Base-by-base conservation (phyloP, 30 jellyfish, hydroid and myxozoan species). In the Chironex yamaguchii region DNA sequence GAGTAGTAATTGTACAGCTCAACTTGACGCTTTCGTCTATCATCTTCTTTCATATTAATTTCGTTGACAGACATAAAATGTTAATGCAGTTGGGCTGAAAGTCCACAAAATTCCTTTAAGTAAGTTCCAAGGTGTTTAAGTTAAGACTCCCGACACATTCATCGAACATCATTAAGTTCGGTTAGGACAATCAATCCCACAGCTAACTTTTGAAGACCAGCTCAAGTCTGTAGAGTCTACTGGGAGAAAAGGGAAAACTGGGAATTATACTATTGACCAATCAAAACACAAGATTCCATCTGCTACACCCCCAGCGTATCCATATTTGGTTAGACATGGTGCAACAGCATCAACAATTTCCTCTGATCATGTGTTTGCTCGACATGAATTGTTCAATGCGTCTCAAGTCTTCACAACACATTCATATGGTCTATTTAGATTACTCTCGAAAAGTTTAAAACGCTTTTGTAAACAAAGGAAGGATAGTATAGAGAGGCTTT, bases 1-100 rank as follows among this genome's bases (percentile, higher is more conserved):
- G 97, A 71, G 67, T 73, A 88, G 36, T 13, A 84, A 34, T 70
- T 31, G 51, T 62, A 79, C 23, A 79, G 34, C 48, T 88, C 96
- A 58, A 88, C 89, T 74, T 67, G 85, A 21, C 71, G 88, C 36
- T 20, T 58, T 22, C 26, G 67, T 54, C 63, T 63, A 36, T 88
- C 96, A 88, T 88, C 86, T 36, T 88, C 96, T 88, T 77, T 88
- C 96, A 88, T 88, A 85, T 85, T 85, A 85, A 62, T 20, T 86
- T 76, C 66, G 71, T 78, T 67, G 36, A 54, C 72, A 4, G 62
- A 64, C 73, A 62, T 77, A 50, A 23, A 49, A 25, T 49, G 35
- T 34, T 3, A 36, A n/a, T 53, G 4, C 27, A 1, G 58, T 23
- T 27, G 71, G 33, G 33, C 25, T 20, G 20, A 51, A 2, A 22